Base-by-base conservation (phyloP, 2,113 vertebrate genomes). In the Gallinago jamesoni region DNA sequence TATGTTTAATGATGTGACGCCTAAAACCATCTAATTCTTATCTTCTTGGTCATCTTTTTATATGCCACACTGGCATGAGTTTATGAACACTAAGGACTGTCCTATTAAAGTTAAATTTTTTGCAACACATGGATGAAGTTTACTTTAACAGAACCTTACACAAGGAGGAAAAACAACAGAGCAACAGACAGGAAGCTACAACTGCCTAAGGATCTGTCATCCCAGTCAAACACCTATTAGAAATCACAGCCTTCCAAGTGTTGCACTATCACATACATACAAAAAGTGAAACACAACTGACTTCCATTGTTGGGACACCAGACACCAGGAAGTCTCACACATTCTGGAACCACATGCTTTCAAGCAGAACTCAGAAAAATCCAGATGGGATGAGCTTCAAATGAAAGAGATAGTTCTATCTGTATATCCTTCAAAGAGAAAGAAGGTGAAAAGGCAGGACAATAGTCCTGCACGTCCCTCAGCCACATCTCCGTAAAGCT, bases 311-410 rank as follows among this genome's bases (percentile, higher is more conserved):
- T 75, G 35, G 64, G 73, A 93, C 13, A 78, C 30, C 56, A 78
- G 72, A 28, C 30, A 82, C 35, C 59, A 87, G 63, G 82, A 83
- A 88, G 22, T 5, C 86, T 77, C 50, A 37, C 62, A 3, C 33
- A 24, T 76, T 82, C 88, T 86, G 83, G 83, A 92, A 77, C n/a
- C 59, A 83, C 78, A 57, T 11, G 64, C 76, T 93, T 85, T 66
- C 70, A 60, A 72, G 82, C 9, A 39, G n/a, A 68, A 64, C 62
- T 50, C 23, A 0, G 68, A 83, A 92, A 90, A 88, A 84, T 70
- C 39, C 86, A 86, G 79, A 86, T 50, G 50, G 79, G 55, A 89
- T 74, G 91, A 84, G 64, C 56, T 77, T 52, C 76, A 23, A 45
- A 67, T 74, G 41, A 93, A 94, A 86, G 33, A 41, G 90, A 76